Percentiles rank a stretch among this genome's conserved stretches.
phyloP scores from a whole-genome alignment of 2,797 vertebrate genomes.

The Lithobates sylvaticus region DNA sequence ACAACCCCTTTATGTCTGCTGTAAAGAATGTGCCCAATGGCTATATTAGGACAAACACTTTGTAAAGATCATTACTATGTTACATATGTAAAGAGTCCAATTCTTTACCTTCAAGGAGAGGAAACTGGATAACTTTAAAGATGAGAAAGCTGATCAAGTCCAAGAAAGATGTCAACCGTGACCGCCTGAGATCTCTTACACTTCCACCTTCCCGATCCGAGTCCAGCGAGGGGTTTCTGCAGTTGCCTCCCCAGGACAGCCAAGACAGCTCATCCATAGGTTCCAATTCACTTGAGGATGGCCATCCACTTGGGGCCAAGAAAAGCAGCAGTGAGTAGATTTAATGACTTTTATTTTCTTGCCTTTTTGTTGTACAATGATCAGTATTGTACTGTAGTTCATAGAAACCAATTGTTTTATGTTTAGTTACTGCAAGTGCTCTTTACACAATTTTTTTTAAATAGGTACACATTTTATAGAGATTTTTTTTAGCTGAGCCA shows the following conservation, averaged over 20 bases:
- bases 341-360: not conserved
- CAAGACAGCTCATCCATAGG: constrained; percentile 97
- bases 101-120: constrained; percentile 79
- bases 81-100: constrained; percentile 16
- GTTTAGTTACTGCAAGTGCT: too few species aligned
- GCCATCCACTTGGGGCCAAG: constrained; percentile 85
- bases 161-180: constrained; percentile 87
- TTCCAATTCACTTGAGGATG: constrained; percentile 96
- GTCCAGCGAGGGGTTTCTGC: constrained; percentile 89
- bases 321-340: constrained; percentile 93
- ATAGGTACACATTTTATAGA: too few species aligned
- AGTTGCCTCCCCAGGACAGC: constrained; percentile 87
- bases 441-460: too few species aligned
- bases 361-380: too few species aligned
- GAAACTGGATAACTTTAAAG: constrained; percentile 98
- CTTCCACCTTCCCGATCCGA: constrained; percentile 92
- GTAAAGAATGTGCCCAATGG: too few species aligned
- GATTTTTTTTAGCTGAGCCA: too few species aligned
- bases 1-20: too few species aligned
- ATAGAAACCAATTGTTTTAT: too few species aligned
- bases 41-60: too few species aligned
- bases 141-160: constrained; percentile 98
- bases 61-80: too few species aligned
- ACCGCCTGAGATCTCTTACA: constrained; percentile 91
- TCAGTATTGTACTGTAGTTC: too few species aligned